Evolutionary conservation across 2,113 vertebrate genomes (phyloP), one percentile per base, ranked within the genome.

Genomic region (Podocnemis expansa): DNA sequence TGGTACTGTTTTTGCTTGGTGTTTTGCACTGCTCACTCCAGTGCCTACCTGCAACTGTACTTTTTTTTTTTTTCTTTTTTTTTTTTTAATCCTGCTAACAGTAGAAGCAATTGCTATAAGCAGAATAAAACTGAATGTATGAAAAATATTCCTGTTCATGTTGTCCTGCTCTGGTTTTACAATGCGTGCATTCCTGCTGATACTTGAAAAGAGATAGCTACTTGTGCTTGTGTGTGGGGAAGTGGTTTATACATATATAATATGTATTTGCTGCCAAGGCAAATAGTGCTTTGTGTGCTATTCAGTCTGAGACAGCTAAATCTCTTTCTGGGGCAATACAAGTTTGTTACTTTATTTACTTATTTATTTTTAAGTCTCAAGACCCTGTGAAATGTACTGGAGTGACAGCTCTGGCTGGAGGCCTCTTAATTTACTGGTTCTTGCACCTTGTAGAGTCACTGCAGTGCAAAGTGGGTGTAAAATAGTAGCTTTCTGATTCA

Each of bases 1-100:
- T 95, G 41, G 94, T 93, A 91, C 96, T 87, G 73, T 94, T 96
- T 96, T 96, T 96, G 8, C 85, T 80, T 89, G 73, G 84, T 2
- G 4, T 85, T 90, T 85, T 83, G 55, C 89, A 95, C 24, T 4
- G 75, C 41, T 85, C 84, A 88, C 55, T 84, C 82, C 87, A 88
- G 1, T 88, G 34, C 17, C 94, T 93, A 76, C 73, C 82, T 90
- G 95, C 94, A 88, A 21, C 88, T 95, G 70, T 87, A 17, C 58
- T 34, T 55, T 34, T 55, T 58, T 41, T 45, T 5, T 34, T 55
- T 34, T 55, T 58, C 31, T 45, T 5, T n/a, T n/a, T n/a, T 34
- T 55, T 34, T 55, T 58, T 41, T 45, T 5, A 67, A 4, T 19
- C 54, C 29, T 47, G 51, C 41, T 85, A 45, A 78, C 85, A 94